phyloP scores from a whole-genome alignment of 92 coral and sea anemone species.

The Micromussa lordhowensis region DNA sequence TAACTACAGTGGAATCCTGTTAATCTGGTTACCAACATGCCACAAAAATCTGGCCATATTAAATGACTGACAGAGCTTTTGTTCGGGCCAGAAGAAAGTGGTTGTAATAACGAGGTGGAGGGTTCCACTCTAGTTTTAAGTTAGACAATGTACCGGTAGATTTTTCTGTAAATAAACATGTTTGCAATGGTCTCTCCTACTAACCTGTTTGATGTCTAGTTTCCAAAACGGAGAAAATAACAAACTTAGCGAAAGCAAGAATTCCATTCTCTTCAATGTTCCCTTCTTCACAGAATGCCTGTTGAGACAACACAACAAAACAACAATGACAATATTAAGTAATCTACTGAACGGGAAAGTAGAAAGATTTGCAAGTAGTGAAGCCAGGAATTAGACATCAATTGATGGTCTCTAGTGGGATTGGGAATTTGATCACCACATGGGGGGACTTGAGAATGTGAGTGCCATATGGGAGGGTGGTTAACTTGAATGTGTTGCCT shows the following conservation, averaged over 20 bases:
- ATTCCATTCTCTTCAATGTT: conserved; percentile 93
- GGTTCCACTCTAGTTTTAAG: too few species aligned
- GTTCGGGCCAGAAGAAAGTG: too few species aligned
- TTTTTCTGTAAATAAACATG: too few species aligned
- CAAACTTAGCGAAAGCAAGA: conserved; percentile 96
- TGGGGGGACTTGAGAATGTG: background rate
- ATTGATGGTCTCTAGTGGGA: background rate
- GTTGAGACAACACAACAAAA: background rate
- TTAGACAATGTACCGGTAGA: too few species aligned
- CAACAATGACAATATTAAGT: background rate
- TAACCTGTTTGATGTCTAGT: conserved; percentile 75
- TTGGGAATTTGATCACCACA: background rate
- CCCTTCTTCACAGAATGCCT: conserved; percentile 99
- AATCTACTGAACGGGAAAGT: background rate
- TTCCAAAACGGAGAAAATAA: conserved; percentile 90
- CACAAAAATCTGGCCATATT: too few species aligned
- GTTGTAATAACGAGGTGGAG: too few species aligned
- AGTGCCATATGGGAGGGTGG: background rate
- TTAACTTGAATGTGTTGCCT: background rate
- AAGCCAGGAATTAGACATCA: background rate
- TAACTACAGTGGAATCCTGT: too few species aligned
- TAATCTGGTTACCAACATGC: too few species aligned
- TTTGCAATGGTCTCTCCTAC: background rate
- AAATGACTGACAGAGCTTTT: too few species aligned
- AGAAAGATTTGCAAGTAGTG: background rate